Evolutionary conservation across 1,140 invertebrate genomes (phyloP).

Genomic region (Asobara japonica): DNA sequence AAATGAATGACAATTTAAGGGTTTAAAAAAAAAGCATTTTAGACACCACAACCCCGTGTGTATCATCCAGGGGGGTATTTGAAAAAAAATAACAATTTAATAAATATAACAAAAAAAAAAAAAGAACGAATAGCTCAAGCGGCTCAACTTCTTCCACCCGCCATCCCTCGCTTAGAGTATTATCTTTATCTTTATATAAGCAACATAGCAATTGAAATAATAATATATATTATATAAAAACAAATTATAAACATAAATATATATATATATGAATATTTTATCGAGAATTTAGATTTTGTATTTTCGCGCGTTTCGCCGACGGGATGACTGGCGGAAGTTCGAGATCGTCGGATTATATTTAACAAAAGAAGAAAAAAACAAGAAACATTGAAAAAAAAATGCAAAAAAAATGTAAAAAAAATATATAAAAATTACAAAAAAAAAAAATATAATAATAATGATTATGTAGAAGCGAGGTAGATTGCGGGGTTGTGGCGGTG

Average conservation of each 20-base stretch:
- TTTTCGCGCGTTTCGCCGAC: slow-evolving; percentile 51
- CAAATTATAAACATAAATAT: slow-evolving; percentile 44
- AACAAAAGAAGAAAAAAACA: slow-evolving; percentile 19
- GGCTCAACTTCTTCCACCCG: slow-evolving; percentile 52
- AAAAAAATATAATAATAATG: slow-evolving; percentile 2
- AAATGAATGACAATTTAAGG: slow-evolving; percentile 25
- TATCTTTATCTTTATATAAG: slow-evolving; percentile 61
- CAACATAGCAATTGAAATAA: slow-evolving; percentile 58
- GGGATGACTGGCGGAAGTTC: slow-evolving; percentile 45
- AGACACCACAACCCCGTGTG: slow-evolving; percentile 39
- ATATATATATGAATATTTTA: slow-evolving; percentile 50
- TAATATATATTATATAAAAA: slow-evolving; percentile 50
- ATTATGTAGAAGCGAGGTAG: slow-evolving; percentile 15
- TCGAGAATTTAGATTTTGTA: slow-evolving; percentile 62
- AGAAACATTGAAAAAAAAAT: slow-evolving; percentile 17
- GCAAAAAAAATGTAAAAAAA: background rate
- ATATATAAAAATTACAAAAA: background rate
- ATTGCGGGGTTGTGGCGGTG: slow-evolving; percentile 14
- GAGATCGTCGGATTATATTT: slow-evolving; percentile 23
- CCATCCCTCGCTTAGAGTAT: slow-evolving; percentile 60
- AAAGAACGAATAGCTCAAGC: slow-evolving; percentile 35
- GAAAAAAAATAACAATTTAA: slow-evolving; percentile 19
- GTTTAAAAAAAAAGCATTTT: slow-evolving; percentile 22
- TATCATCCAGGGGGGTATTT: slow-evolving; percentile 22
- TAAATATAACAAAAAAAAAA: slow-evolving; percentile 22